Percentiles rank a stretch among this genome's conserved stretches.
Conservation (phyloP, 2,113 vertebrate genomes). For the Rousettus leschenaultii region DNA sequence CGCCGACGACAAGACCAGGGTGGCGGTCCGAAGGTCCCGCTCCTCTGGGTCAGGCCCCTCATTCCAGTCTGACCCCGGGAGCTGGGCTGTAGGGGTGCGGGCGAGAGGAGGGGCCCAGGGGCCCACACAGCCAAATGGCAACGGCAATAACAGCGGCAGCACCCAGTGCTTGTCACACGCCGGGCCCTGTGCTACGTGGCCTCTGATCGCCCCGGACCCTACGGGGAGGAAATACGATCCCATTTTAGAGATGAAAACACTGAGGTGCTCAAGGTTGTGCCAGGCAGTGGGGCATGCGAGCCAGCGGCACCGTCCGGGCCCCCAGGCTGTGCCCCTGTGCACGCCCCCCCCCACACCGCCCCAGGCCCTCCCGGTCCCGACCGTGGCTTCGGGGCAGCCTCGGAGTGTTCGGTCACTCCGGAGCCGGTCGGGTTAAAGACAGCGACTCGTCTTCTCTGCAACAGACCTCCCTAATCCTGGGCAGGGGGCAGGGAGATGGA, state of each 20-base stretch:
- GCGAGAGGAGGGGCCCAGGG: not conserved
- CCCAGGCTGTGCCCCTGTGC: not conserved
- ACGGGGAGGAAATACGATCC: not conserved
- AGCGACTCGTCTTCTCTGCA: not conserved
- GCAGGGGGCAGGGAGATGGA: not conserved
- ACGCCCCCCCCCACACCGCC: not conserved
- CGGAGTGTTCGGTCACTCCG: not conserved
- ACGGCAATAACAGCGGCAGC: not conserved
- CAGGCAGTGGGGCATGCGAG: accelerated
- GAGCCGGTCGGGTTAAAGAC: not conserved
- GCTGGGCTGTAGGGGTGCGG: not conserved
- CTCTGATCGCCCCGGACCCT: not conserved
- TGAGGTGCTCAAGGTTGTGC: not conserved
- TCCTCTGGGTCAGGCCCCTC: not conserved
- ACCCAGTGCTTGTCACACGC: accelerated
- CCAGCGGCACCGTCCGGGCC: not conserved
- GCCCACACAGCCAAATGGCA: not conserved
- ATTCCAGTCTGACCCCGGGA: not conserved
- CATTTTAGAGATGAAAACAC: not conserved
- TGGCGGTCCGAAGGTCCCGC: not conserved
- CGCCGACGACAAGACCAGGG: not conserved
- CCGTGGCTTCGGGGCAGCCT: not conserved
- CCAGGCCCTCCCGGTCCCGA: not conserved
- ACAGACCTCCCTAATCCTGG: not conserved
- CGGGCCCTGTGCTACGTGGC: not conserved